Percentiles rank a stretch among this genome's conserved stretches.
These are phyloP conservation scores for Urocolius indicus DNA, from an alignment of 2,113 vertebrate species.

Conservation along the genomic window DNA sequence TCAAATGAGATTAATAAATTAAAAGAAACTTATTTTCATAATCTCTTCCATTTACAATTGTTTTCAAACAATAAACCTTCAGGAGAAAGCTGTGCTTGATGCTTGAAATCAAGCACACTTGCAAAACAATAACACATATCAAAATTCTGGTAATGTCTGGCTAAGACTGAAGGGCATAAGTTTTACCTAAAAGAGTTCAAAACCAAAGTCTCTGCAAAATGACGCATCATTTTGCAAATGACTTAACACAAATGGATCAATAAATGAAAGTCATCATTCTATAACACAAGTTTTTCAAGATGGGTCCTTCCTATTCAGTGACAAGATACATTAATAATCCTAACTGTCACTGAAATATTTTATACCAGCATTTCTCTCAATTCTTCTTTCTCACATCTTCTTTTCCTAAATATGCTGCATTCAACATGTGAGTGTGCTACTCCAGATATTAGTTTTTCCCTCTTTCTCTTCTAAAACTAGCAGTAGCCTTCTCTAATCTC, in stretches of 20 bases:
- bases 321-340: background rate
- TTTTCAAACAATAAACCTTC: conserved; percentile 26
- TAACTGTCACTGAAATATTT: background rate
- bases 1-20: conserved; percentile 16
- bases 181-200: background rate
- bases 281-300: background rate
- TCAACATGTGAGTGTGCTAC: background rate
- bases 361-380: background rate
- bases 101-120: background rate
- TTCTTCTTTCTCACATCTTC: background rate
- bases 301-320: background rate
- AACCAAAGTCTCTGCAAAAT: background rate
- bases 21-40: conserved; percentile 23
- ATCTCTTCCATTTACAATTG: conserved; percentile 5
- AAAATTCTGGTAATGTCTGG: background rate
- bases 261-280: background rate
- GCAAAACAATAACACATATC: background rate
- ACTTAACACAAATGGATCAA: background rate
- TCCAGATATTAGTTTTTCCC: background rate
- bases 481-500: background rate
- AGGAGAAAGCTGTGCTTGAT: background rate
- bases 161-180: background rate
- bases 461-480: background rate
- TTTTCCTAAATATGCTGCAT: background rate
- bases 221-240: background rate